Conservation (phyloP, 2,113 vertebrate species). For the Heloderma charlesbogerti region DNA sequence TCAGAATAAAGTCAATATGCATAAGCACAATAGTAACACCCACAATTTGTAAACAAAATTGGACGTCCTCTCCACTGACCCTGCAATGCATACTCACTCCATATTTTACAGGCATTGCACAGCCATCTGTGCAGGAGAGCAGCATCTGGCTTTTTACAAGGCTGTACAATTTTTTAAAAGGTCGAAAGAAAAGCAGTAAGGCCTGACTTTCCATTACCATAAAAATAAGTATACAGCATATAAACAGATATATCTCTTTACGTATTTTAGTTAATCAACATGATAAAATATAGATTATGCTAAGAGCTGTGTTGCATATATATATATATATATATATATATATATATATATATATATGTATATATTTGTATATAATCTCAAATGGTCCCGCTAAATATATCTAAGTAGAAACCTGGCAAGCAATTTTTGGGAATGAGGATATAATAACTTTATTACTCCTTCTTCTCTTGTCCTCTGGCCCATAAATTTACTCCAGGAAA, state of each 20-base stretch:
- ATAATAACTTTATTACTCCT: constrained; percentile 37
- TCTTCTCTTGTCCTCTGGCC: constrained; percentile 5
- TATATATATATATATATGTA: no score
- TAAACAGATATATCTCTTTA: constrained; percentile 63
- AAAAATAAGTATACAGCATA: constrained; percentile 59
- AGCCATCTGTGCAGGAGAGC: constrained; percentile 30
- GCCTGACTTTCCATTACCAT: constrained; percentile 59
- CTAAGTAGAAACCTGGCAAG: constrained; percentile 52
- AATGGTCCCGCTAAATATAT: constrained; percentile 67
- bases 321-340: constrained; percentile 14
- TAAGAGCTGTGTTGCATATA: constrained; percentile 64
- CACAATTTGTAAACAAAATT: constrained; percentile 14
- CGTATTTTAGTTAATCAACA: constrained; percentile 65
- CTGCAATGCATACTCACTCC: background rate
- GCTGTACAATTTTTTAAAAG: constrained; percentile 9
- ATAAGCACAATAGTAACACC: constrained; percentile 25
- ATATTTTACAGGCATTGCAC: constrained; percentile 18
- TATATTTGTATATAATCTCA: constrained; percentile 42
- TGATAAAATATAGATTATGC: constrained; percentile 60
- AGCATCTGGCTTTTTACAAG: constrained; percentile 65
- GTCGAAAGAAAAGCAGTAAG: constrained; percentile 39
- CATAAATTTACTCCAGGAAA: constrained; percentile 25
- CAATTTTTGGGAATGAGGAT: constrained; percentile 32
- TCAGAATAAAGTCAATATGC: constrained; percentile 18
- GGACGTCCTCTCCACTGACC: background rate